Evolutionary conservation across 2,797 vertebrate species (phyloP), one percentile per base, ranked within the genome.

Genomic region (Coilia nasus): DNA sequence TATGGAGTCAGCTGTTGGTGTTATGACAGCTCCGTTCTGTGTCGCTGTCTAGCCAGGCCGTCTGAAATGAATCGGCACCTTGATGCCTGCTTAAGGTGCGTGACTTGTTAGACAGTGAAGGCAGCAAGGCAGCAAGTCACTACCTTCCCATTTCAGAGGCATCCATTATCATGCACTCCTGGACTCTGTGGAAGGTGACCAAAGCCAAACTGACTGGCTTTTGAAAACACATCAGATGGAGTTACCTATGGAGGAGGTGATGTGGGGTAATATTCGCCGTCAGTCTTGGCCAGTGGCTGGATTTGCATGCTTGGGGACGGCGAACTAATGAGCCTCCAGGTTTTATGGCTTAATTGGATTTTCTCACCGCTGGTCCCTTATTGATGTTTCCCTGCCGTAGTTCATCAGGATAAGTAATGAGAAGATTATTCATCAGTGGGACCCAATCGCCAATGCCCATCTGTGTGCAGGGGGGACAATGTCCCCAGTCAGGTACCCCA

Each of bases 371-470:
- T 1, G 91, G 94, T 93, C 95, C 93, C 93, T 94, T 95, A 96
- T 95, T 96, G 95, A 96, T 96, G 95, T 94, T 94, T 94, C 92
- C 93, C 94, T 93, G 94, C 93, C 94, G 94, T 89, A 94, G 94
- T 96, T 95, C 95, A 96, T 96, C 94, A 96, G 93, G 93, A 94
- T 95, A 95, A 95, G 94, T 96, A 96, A 96, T 95, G 94, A 95
- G 95, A 93, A 92, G 94, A 94, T 95, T 95, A 96, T 95, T 94
- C 94, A 94, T 92, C 71, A 78, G 71, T 41, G 71, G 31, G 21
- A 78, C 31, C 71, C 71, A 78, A 78, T 78, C 71, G 35, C 71
- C 91, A 90, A 90, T 89, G 92, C 94, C 93, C 93, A 94, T 94
- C 93, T 94, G 93, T 91, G 93, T 90, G 88, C 88, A 84, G 82